Evolutionary conservation across 2,888 invertebrate genomes (phyloP).

Genomic region (Ophion slaviceki): DNA sequence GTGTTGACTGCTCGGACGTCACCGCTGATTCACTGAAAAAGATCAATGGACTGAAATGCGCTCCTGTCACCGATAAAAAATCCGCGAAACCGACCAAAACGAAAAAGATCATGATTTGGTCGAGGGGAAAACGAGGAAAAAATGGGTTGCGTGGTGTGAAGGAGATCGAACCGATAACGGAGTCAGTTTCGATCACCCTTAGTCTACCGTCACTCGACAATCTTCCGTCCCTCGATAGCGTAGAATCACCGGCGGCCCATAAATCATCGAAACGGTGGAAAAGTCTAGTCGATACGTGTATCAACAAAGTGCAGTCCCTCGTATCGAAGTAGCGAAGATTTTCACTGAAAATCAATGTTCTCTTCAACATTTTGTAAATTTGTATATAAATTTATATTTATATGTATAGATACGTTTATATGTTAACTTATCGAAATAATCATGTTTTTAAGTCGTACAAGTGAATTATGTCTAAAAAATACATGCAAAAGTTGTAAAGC

Average conservation of each 20-base stretch:
- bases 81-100: constrained; percentile 43
- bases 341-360: background rate
- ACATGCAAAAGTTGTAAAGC: no score
- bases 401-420: background rate
- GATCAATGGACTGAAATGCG: background rate
- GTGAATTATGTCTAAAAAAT: no score
- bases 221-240: constrained; percentile 71
- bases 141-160: background rate
- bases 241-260: constrained; percentile 42
- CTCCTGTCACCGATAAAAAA: background rate
- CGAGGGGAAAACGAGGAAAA: constrained; percentile 54
- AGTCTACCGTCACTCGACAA: constrained; percentile 60
- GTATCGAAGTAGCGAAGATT: constrained; percentile 65
- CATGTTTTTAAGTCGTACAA: no score
- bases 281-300: constrained; percentile 70
- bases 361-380: constrained; percentile 16
- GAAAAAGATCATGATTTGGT: constrained; percentile 62
- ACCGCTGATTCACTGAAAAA: background rate
- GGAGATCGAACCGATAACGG: constrained; percentile 55
- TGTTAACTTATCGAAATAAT: no score
- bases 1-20: background rate
- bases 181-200: constrained; percentile 57
- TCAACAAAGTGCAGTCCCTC: constrained; percentile 72
- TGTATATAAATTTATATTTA: constrained; percentile 20
- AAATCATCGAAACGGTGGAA: constrained; percentile 68